Evolutionary conservation across 1,140 invertebrate species (phyloP), one percentile per base, ranked within the genome.

Genomic region (Patella vulgata): DNA sequence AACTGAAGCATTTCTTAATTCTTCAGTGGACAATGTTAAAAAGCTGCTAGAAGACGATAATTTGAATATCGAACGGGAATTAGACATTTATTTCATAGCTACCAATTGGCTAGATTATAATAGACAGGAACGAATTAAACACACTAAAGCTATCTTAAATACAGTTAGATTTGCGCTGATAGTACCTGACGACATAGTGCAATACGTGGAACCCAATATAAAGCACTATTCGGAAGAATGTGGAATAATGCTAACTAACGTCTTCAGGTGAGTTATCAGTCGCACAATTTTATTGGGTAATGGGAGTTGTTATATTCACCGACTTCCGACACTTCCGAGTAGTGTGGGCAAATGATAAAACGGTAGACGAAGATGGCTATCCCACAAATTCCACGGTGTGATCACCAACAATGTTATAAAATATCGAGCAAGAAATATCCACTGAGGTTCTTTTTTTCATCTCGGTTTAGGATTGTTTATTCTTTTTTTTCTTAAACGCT

Each of bases 91-190:
- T 46, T 43, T 57, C 31, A 68, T 68, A 3, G 65, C 57, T 3
- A 40, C 50, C 14, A 46, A 50, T 14, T 73, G 71, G 71, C 63
- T 73, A 21, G 63, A 73, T 17, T 59, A 66, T 60, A 61, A 70
- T 50, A 56, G 48, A 53, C 46, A 61, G 30, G 63, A 60, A 2
- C 53, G 71, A 25, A 42, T 66, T 2, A 52, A 63, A 21, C 59
- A 55, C 21, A 53, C 60, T 31, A 28, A 47, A 2, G 60, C 66
- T 1, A 31, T 68, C 1, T 42, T 73, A 27, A 40, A 44, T 2
- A 58, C 54, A 36, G 63, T 73, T 17, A 62, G 68, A 30, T 66
- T 73, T 28, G 4, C 40, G 14, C 48, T 61, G 43, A 73, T 73
- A 28, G 21, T 50, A 12, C 65, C 71, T 2, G 60, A 71, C 23